phyloP scores from a whole-genome alignment of 1,140 invertebrate species.

The Brachionus rubens region DNA sequence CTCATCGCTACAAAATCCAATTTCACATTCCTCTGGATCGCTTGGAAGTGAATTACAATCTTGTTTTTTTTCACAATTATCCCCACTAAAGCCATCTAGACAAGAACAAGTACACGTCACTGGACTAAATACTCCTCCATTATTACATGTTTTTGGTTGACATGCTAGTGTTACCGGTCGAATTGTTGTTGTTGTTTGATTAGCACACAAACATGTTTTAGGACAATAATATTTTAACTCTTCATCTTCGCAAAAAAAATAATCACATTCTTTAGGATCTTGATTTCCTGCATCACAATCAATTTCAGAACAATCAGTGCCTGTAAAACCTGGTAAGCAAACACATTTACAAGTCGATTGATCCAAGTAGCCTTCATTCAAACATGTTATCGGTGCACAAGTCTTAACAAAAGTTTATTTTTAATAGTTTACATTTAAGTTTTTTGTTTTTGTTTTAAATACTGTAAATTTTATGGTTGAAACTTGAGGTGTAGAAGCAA shows the following conservation, averaged over 20 bases:
- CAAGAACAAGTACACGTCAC: background rate
- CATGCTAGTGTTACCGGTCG: no score
- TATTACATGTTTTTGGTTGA: background rate
- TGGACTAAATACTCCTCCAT: background rate
- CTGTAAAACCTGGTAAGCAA: background rate
- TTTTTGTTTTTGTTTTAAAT: no score
- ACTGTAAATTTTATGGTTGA: no score
- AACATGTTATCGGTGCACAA: background rate
- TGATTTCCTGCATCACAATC: background rate
- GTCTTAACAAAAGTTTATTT: background rate
- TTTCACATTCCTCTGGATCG: background rate
- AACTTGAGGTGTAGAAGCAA: no score
- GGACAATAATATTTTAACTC: background rate
- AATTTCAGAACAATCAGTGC: background rate
- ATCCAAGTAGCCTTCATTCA: background rate
- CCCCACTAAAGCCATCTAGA: background rate
- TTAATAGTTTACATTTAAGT: background rate
- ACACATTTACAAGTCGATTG: background rate
- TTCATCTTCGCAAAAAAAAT: background rate
- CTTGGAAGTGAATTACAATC: background rate
- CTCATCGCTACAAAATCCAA: background rate
- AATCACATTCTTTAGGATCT: background rate
- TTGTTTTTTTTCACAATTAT: background rate
- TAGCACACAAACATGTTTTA: background rate
- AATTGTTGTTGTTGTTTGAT: no score